Percentiles rank a stretch among this genome's conserved stretches.
These are phyloP conservation scores for Yoshiicerus persimilis DNA, from an alignment of 1,140 invertebrate genomes.

Conservation along the genomic window DNA sequence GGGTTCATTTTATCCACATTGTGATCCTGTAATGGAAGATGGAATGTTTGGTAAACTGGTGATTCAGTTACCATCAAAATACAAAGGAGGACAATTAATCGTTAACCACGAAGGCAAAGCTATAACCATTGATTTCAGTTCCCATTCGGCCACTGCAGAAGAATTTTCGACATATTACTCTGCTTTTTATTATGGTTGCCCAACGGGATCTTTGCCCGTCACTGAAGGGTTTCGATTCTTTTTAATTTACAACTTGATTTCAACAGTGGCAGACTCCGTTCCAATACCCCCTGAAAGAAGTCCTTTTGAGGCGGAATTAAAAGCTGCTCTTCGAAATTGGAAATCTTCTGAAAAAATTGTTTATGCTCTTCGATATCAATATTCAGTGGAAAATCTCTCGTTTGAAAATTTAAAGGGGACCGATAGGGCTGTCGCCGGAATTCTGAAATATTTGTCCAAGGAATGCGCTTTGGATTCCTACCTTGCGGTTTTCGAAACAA, in stretches of 20 bases:
- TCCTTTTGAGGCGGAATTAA: not conserved
- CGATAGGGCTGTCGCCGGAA: not conserved
- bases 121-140: not conserved
- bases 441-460: not conserved
- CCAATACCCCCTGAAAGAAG: not conserved
- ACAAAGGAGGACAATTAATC: not conserved
- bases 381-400: not conserved
- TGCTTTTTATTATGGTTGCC: constrained; percentile 18
- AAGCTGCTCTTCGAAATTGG: not conserved
- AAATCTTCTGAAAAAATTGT: not conserved
- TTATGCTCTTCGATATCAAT: not conserved
- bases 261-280: not conserved
- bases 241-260: constrained; percentile 25
- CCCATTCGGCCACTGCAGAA: not conserved
- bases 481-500: not conserved
- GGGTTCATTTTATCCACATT: not conserved
- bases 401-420: constrained; percentile 12
- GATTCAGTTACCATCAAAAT: constrained; percentile 2
- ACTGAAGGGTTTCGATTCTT: not conserved
- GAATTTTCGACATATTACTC: not conserved
- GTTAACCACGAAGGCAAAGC: not conserved
- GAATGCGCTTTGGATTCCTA: not conserved
- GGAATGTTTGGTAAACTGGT: constrained; percentile 31
- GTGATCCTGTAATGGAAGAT: constrained; percentile 25
- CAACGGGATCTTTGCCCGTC: not conserved